A percentile compares a stretch with the other conserved stretches of the same genome.
Conservation (phyloP, 2,888 invertebrate genomes). For the Clanis bilineata region DNA sequence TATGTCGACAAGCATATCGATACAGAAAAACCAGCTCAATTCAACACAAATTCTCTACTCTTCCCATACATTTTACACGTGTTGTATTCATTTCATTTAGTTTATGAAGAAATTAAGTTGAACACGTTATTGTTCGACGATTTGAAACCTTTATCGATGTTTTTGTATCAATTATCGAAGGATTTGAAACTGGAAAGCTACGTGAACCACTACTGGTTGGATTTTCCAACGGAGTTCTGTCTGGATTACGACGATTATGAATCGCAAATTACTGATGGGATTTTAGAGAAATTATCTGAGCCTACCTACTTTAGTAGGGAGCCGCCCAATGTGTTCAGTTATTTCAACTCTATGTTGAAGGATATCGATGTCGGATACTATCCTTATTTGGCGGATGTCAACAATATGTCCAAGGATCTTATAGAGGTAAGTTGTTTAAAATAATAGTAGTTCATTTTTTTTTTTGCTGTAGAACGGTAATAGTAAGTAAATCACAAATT, state of each 20-base stretch:
- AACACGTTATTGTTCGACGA: slow-evolving; percentile 87
- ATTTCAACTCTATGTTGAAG: slow-evolving; percentile 85
- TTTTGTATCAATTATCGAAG: slow-evolving; percentile 88
- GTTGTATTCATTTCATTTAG: slow-evolving; percentile 90
- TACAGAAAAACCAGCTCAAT: slow-evolving; percentile 60
- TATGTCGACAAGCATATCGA: slow-evolving; percentile 35
- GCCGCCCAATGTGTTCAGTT: slow-evolving; percentile 88
- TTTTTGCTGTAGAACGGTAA: too few relatives aligned
- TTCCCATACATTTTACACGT: slow-evolving; percentile 89
- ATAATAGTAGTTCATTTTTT: neutral
- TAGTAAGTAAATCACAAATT: too few relatives aligned
- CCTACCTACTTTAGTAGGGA: slow-evolving; percentile 84
- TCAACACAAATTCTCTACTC: slow-evolving; percentile 85
- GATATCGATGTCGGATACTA: slow-evolving; percentile 81
- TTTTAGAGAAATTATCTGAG: slow-evolving; percentile 81
- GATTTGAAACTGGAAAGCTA: slow-evolving; percentile 89
- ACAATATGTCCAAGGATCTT: slow-evolving; percentile 86
- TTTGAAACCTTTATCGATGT: slow-evolving; percentile 84
- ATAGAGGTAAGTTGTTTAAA: slow-evolving; percentile 83
- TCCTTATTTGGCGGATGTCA: slow-evolving; percentile 88
- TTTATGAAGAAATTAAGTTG: slow-evolving; percentile 95
- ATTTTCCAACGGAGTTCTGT: slow-evolving; percentile 86
- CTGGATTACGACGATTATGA: slow-evolving; percentile 57
- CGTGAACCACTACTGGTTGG: slow-evolving; percentile 91
- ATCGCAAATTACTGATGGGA: slow-evolving; percentile 80